A percentile compares a stretch with the other conserved stretches of the same genome.
Evolutionary conservation across 30 jellyfish, hydroid and myxozoan species (phyloP).

Genomic region (Rhopilema esculentum): DNA sequence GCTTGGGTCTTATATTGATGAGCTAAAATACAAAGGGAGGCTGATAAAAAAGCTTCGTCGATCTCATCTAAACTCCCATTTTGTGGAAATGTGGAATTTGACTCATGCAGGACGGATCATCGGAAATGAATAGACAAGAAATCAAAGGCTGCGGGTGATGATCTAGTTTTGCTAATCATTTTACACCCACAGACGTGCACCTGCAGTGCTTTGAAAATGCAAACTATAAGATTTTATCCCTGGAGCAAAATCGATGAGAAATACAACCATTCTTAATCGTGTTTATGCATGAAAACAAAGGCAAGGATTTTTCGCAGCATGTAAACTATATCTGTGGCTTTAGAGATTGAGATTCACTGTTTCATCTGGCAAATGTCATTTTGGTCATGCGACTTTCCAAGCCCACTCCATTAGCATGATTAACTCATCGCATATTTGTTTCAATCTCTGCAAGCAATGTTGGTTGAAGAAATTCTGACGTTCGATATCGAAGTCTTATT

Average conservation of each 20-base stretch:
- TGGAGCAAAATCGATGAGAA: slow-evolving; percentile 58
- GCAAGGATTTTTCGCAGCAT: slow-evolving; percentile 54
- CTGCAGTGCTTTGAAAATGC: slow-evolving; percentile 41
- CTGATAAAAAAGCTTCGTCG: not conserved
- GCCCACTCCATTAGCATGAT: not conserved
- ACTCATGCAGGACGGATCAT: slow-evolving; percentile 3
- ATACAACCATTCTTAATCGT: slow-evolving; percentile 34
- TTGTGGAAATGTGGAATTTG: not conserved
- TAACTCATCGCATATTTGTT: not conserved
- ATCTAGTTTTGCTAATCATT: slow-evolving; percentile 29
- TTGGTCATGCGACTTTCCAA: not conserved
- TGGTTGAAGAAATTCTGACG: too few relatives aligned
- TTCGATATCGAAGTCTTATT: too few relatives aligned
- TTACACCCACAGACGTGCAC: slow-evolving; percentile 65
- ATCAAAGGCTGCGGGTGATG: slow-evolving; percentile 26
- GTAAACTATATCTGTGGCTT: slow-evolving; percentile 53
- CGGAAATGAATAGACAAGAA: slow-evolving; percentile 3
- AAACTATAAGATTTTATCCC: slow-evolving; percentile 9
- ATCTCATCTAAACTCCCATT: not conserved
- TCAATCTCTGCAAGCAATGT: not conserved
- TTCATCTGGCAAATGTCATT: slow-evolving; percentile 34
- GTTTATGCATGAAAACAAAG: slow-evolving; percentile 26
- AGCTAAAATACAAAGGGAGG: not conserved
- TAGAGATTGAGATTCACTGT: slow-evolving; percentile 9
- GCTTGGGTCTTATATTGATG: not conserved